Evolutionary conservation across 2,888 invertebrate genomes (phyloP).

Genomic region (Caenorhabditis macrosperma): DNA sequence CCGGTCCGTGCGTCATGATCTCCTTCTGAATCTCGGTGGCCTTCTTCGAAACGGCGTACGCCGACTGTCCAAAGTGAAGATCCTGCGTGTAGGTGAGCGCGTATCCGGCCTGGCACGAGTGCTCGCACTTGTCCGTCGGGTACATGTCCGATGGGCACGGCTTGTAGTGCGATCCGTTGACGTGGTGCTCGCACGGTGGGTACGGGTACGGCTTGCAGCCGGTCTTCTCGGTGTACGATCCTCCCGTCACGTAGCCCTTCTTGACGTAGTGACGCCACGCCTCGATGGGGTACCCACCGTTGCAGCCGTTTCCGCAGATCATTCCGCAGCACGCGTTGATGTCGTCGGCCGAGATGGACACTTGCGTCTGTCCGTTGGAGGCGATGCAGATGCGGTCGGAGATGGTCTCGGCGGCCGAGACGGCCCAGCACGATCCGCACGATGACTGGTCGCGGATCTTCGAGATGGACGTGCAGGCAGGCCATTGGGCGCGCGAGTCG

Average conservation of each 20-base stretch:
- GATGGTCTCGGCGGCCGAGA: slow-evolving; percentile 82
- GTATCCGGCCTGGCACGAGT: slow-evolving; percentile 64
- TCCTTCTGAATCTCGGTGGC: slow-evolving; percentile 77
- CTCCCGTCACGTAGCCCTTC: slow-evolving; percentile 90
- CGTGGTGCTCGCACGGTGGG: slow-evolving; percentile 92
- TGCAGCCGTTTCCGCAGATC: slow-evolving; percentile 83
- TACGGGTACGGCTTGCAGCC: slow-evolving; percentile 93
- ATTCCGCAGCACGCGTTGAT: slow-evolving; percentile 81
- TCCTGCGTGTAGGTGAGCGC: slow-evolving; percentile 59
- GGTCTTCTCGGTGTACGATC: slow-evolving; percentile 82
- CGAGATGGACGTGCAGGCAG: slow-evolving; percentile 64
- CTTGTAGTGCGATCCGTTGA: slow-evolving; percentile 84
- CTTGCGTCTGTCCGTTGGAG: slow-evolving; percentile 77
- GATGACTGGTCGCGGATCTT: slow-evolving; percentile 82
- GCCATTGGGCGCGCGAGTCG: slow-evolving; percentile 69
- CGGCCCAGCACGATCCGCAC: slow-evolving; percentile 87
- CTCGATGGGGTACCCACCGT: slow-evolving; percentile 88
- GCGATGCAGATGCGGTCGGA: slow-evolving; percentile 82
- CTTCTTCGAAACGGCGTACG: slow-evolving; percentile 74
- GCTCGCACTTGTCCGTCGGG: slow-evolving; percentile 67
- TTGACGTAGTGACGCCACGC: slow-evolving; percentile 92
- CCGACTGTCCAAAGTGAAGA: slow-evolving; percentile 67
- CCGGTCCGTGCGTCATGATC: slow-evolving; percentile 84
- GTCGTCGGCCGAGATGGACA: slow-evolving; percentile 81
- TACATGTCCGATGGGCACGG: slow-evolving; percentile 82